Base-by-base conservation (phyloP, 2,113 vertebrate species). In the Bufo bufo region DNA sequence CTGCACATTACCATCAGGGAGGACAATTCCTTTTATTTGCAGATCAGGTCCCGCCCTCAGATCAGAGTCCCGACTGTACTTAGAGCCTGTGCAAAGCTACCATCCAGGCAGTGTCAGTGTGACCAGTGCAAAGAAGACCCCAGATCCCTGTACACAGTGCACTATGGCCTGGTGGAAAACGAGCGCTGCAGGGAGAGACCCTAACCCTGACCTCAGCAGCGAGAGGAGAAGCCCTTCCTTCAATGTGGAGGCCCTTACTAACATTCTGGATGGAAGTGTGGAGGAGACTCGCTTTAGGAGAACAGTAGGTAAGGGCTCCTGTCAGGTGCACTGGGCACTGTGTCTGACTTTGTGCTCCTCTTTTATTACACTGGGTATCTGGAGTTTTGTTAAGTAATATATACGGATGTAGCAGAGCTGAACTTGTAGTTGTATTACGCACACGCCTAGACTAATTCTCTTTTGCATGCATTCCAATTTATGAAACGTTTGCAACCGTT, bases 151-250 rank as follows among this genome's bases (percentile, higher is more conserved):
- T 33, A 56, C n/a, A n/a, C n/a, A 3, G 72, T 56, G 50, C 17
- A 65, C 17, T 65, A 94, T 94, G 94, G 82, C 84, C 83, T 90
- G 87, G 69, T 87, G 33, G 17, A 91, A 90, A 16, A 84, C 90
- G n/a, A 23, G 83, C 78, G 33, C 89, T 0, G 85, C 7, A 65
- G 89, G 82, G 0, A 17, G 82, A n/a, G 5, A 9, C 0, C 77
- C 95, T 85, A 93, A 96, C 63, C 94, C 95, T 0, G 94, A 96
- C 90, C 92, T 96, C 0, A 86, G 74, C 52, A 90, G 77, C 0
- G 95, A 96, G 91, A 91, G 95, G 23, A 19, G 45, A 1, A 16
- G 9, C 0, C 88, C 77, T 11, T 92, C 94, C 82, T 95, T 96
- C 85, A 3, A 85, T 0, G 91, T 95, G 87, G 95, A 95, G n/a